Percentiles rank a stretch among this genome's conserved stretches.
These are phyloP conservation scores for Maniola jurtina DNA, from an alignment of 1,140 invertebrate species.

Conservation along the genomic window DNA sequence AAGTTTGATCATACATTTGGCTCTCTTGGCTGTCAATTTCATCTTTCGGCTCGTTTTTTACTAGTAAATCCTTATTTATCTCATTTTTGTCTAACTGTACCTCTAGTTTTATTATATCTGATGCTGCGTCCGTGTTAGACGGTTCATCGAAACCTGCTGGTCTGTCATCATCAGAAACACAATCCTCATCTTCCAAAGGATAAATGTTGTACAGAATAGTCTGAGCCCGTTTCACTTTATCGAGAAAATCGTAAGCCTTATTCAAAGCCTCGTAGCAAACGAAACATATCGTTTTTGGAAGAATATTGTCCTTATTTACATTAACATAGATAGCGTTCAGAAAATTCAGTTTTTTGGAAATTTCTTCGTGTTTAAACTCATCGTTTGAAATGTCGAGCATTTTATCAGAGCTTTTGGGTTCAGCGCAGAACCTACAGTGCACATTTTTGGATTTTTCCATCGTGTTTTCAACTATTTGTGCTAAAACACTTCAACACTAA, in stretches of 20 bases:
- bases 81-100: slow-evolving; percentile 5
- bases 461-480: not conserved
- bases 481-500: not conserved
- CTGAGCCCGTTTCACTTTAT: slow-evolving; percentile 53
- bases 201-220: slow-evolving; percentile 41
- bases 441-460: slow-evolving; percentile 47
- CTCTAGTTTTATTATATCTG: slow-evolving; percentile 32
- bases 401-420: slow-evolving; percentile 49
- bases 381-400: slow-evolving; percentile 48
- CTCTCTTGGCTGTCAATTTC: slow-evolving; percentile 29
- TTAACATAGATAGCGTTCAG: slow-evolving; percentile 55
- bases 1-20: slow-evolving; percentile 30
- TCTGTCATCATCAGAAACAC: slow-evolving; percentile 40
- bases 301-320: slow-evolving; percentile 40
- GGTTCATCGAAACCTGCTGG: slow-evolving; percentile 39
- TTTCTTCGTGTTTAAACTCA: slow-evolving; percentile 42
- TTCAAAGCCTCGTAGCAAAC: slow-evolving; percentile 54
- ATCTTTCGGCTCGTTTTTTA: slow-evolving; percentile 57
- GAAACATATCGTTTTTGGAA: slow-evolving; percentile 64
- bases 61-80: slow-evolving; percentile 21
- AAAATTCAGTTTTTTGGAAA: slow-evolving; percentile 47
- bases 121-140: slow-evolving; percentile 12
- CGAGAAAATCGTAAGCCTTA: slow-evolving; percentile 57
- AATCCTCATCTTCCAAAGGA: slow-evolving; percentile 26
- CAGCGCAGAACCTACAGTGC: slow-evolving; percentile 63